These are phyloP conservation scores for Progne subis DNA, from an alignment of 2,113 vertebrate species.

Conservation along the genomic window DNA sequence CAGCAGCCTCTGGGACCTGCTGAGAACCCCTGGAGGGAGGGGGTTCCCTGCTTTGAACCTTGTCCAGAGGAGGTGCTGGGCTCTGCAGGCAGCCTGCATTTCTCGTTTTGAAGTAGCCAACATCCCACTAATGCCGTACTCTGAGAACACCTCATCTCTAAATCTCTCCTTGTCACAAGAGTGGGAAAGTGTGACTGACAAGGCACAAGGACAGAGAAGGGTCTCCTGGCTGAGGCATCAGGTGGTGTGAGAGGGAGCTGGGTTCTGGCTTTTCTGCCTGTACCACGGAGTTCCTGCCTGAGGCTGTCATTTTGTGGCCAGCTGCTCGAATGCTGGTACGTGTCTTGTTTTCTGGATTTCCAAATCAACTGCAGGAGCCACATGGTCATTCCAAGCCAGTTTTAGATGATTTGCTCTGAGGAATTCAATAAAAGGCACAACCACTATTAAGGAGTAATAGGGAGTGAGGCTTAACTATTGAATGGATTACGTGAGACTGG, in stretches of 20 bases:
- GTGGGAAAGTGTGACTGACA: background rate
- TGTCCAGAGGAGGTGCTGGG: background rate
- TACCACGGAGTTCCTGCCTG: background rate
- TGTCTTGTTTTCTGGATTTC: conserved; percentile 20
- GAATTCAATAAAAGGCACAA: conserved; percentile 31
- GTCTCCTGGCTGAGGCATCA: background rate
- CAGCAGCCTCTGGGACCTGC: background rate
- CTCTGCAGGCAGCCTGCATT: background rate
- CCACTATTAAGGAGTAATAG: background rate
- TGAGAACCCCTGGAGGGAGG: background rate
- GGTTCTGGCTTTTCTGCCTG: background rate
- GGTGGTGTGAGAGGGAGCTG: background rate
- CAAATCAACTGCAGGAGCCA: background rate
- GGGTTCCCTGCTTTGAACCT: background rate
- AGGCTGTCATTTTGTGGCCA: background rate
- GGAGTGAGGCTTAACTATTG: background rate
- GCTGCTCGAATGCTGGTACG: background rate
- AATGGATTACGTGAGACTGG: background rate
- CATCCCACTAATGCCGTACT: background rate
- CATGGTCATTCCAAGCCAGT: background rate
- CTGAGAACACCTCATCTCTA: background rate
- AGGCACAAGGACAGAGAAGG: background rate
- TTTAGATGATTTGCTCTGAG: background rate
- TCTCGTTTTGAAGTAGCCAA: background rate
- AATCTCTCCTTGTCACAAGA: background rate